Percentiles rank a stretch among this genome's conserved stretches.
Evolutionary conservation across 2,888 invertebrate species (phyloP).

Genomic region (Caenorhabditis becei): DNA sequence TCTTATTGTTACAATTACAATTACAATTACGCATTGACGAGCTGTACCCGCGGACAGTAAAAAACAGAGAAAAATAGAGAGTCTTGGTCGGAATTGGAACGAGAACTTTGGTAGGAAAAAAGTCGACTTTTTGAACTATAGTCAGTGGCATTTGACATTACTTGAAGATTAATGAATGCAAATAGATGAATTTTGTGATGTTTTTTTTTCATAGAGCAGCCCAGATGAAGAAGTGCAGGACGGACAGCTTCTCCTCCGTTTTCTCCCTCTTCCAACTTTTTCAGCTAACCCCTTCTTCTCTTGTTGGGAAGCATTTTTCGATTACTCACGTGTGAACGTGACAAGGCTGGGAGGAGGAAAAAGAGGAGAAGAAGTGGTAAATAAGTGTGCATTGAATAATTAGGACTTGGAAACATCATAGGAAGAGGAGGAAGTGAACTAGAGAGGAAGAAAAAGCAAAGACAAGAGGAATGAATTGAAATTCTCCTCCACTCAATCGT

Average conservation of each 20-base stretch:
- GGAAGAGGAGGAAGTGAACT: slow-evolving; percentile 32
- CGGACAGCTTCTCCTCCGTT: too few relatives aligned
- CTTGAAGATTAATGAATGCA: slow-evolving; percentile 22
- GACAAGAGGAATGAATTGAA: slow-evolving; percentile 14
- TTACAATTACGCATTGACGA: slow-evolving; percentile 3
- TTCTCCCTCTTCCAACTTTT: background rate
- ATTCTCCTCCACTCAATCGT: background rate
- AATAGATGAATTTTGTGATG: background rate
- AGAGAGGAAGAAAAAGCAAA: slow-evolving; percentile 10
- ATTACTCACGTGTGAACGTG: slow-evolving; percentile 34
- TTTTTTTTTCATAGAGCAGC: background rate
- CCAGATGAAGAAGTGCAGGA: too few relatives aligned
- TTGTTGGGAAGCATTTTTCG: background rate
- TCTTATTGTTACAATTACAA: background rate
- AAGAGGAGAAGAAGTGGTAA: slow-evolving; percentile 26
- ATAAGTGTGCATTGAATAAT: slow-evolving; percentile 53
- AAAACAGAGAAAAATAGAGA: slow-evolving; percentile 6
- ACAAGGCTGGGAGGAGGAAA: background rate
- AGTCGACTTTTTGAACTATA: slow-evolving; percentile 24
- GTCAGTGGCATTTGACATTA: slow-evolving; percentile 5
- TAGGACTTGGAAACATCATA: slow-evolving; percentile 45
- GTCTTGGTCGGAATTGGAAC: background rate
- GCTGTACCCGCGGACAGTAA: background rate
- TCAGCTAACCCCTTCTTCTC: background rate
- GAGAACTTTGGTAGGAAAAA: too few relatives aligned